A percentile compares a stretch with the other conserved stretches of the same genome.
These are phyloP conservation scores for Epirrita christyi DNA, from an alignment of 2,888 invertebrate species.

Conservation along the genomic window DNA sequence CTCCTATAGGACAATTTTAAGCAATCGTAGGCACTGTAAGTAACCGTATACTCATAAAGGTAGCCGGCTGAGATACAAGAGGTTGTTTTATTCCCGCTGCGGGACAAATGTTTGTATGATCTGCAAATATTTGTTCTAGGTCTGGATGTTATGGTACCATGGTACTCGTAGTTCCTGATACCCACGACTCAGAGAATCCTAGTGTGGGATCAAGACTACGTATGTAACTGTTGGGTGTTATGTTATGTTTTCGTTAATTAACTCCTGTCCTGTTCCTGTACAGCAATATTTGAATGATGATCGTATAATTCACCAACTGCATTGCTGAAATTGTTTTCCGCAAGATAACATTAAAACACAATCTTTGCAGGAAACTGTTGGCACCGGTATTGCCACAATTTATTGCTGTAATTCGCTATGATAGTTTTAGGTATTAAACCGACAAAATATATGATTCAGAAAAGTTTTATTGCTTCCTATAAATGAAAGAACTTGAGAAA, in stretches of 20 bases:
- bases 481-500: no score
- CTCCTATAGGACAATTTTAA: no score
- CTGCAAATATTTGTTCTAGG: no score
- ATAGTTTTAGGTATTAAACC: conserved; percentile 12
- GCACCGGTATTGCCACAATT: conserved; percentile 27
- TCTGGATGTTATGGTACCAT: no score
- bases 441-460: conserved; percentile 6
- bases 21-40: background rate
- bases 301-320: conserved; percentile 30
- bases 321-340: conserved; percentile 34
- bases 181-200: no score
- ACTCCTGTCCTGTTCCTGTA: background rate
- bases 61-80: no score
- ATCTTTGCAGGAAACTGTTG: conserved; percentile 34
- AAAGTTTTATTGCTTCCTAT: conserved; percentile 7
- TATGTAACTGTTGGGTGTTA: no score
- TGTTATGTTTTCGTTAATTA: conserved; percentile 24
- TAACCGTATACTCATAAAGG: background rate
- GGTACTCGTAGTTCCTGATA: no score
- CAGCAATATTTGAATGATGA: conserved; percentile 13
- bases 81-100: no score
- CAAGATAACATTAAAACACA: conserved; percentile 36
- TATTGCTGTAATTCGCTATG: conserved; percentile 24
- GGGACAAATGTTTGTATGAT: no score
- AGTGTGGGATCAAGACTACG: no score